Conservation (phyloP, 2,797 vertebrate species). For the Melanotaenia boesemani region DNA sequence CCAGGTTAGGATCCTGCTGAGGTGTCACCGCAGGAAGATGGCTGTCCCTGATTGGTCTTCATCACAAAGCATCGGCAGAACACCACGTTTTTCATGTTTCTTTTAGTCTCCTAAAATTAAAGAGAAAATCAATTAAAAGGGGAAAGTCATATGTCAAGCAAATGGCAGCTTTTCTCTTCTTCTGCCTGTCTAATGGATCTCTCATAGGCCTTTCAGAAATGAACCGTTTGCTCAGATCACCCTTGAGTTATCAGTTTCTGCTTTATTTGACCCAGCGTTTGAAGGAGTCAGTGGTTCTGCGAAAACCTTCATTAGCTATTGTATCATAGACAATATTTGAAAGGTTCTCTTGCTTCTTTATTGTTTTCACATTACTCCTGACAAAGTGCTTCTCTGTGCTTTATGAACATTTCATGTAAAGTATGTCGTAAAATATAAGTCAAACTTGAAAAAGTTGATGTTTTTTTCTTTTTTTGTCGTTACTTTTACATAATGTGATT, state of each 20-base stretch:
- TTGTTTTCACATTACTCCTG: constrained; percentile 44
- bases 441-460: too few relatives aligned
- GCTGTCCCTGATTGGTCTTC: constrained; percentile 66
- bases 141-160: constrained; percentile 69
- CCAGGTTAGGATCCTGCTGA: constrained; percentile 67
- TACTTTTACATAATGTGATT: too few relatives aligned
- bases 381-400: too few relatives aligned
- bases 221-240: constrained; percentile 50
- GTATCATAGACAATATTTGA: constrained; percentile 64
- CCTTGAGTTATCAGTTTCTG: constrained; percentile 45
- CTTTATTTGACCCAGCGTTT: constrained; percentile 74
- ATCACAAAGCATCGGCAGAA: constrained; percentile 55
- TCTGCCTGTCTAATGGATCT: constrained; percentile 55
- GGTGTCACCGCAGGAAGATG: constrained; percentile 66
- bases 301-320: constrained; percentile 62
- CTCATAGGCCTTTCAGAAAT: constrained; percentile 47
- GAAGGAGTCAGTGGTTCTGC: constrained; percentile 69
- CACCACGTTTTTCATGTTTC: constrained; percentile 33
- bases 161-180: constrained; percentile 42
- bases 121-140: constrained; percentile 73
- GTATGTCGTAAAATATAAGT: too few relatives aligned
- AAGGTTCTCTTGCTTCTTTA: constrained; percentile 63
- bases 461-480: too few relatives aligned
- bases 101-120: constrained; percentile 51
- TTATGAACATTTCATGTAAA: too few relatives aligned